phyloP scores from a whole-genome alignment of 2,888 invertebrate genomes.

The Gonocerus acuteangulatus region DNA sequence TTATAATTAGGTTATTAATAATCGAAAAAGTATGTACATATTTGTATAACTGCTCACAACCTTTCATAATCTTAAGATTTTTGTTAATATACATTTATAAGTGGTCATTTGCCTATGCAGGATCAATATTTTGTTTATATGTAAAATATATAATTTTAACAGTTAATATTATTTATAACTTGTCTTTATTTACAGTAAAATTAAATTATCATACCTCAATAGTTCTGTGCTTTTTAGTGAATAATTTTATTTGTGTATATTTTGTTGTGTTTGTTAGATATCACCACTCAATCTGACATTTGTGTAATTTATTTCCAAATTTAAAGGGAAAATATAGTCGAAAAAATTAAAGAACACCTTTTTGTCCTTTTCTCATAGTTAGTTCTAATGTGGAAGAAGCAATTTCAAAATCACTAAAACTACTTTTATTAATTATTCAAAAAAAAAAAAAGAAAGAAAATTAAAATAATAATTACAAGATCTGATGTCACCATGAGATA shows the following conservation, averaged over 20 bases:
- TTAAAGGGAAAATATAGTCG: neutral
- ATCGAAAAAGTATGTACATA: conserved; percentile 7
- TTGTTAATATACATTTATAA: conserved; percentile 18
- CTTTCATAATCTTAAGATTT: conserved; percentile 15
- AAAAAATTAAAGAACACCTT: neutral
- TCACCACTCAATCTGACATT: too few relatives aligned
- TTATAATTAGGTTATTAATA: conserved; percentile 6
- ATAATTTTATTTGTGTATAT: neutral
- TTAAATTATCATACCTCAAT: neutral
- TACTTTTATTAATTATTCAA: neutral
- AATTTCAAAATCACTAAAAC: neutral
- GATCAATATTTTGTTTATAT: too few relatives aligned
- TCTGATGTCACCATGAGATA: neutral
- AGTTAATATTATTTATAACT: neutral
- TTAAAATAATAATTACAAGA: too few relatives aligned
- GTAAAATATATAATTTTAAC: neutral
- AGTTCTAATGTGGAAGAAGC: neutral
- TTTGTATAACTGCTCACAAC: conserved; percentile 22
- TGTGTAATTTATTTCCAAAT: neutral
- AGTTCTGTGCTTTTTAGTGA: neutral
- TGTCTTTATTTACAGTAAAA: neutral
- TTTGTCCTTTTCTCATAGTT: neutral
- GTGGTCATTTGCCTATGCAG: neutral
- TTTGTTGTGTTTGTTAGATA: neutral
- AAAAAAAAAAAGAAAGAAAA: too few relatives aligned